These are phyloP conservation scores for Romanogobio albipinnatus DNA, from an alignment of 2,113 vertebrate genomes.

Conservation along the genomic window DNA sequence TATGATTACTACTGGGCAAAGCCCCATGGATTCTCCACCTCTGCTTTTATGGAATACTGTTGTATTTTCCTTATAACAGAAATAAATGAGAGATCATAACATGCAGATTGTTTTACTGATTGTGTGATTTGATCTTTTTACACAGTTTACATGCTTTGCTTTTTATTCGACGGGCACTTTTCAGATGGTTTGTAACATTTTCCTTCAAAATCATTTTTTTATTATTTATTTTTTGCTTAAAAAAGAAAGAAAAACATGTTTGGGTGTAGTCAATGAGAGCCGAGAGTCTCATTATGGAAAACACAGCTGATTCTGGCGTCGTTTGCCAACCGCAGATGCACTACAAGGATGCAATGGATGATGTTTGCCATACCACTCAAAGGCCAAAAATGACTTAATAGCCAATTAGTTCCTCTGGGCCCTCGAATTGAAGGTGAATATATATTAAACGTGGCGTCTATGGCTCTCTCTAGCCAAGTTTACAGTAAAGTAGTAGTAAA, in stretches of 20 bases:
- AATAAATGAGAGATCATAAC: constrained; percentile 56
- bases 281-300: background rate
- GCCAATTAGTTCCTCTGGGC: constrained; percentile 2
- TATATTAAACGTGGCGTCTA: background rate
- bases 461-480: constrained; percentile 4
- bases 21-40: constrained; percentile 35
- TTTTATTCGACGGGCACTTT: background rate
- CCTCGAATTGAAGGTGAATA: constrained; percentile 8
- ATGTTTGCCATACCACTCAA: background rate
- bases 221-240: background rate
- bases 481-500: no score
- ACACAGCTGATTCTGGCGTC: background rate
- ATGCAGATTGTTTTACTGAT: constrained; percentile 39
- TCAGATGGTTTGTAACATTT: background rate
- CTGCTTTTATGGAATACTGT: constrained; percentile 59
- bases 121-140: constrained; percentile 15
- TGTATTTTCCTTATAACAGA: constrained; percentile 62
- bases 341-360: background rate
- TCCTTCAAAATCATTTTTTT: background rate
- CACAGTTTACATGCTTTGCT: background rate
- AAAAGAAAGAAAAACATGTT: background rate
- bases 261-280: constrained; percentile 2
- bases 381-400: constrained; percentile 19
- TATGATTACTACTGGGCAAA: constrained; percentile 45
- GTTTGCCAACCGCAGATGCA: background rate